These are phyloP conservation scores for Mesitornis unicolor DNA, from an alignment of 2,113 vertebrate species.

Conservation along the genomic window DNA sequence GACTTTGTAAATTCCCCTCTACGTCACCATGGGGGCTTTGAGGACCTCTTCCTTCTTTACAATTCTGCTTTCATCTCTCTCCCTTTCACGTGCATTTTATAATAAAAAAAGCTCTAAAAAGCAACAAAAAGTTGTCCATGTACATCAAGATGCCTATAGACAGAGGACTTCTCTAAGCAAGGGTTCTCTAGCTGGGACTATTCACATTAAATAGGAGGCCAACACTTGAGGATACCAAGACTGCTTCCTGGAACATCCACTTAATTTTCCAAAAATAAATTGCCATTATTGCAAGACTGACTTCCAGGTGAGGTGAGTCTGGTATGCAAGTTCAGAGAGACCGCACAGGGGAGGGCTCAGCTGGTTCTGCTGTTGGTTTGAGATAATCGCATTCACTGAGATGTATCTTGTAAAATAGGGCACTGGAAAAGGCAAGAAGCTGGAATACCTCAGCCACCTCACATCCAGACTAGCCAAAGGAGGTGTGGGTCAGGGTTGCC, in stretches of 20 bases:
- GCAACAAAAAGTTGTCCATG: background rate
- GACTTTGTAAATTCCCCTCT: conserved; percentile 27
- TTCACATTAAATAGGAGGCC: background rate
- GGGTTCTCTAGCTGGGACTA: background rate
- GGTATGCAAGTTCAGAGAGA: background rate
- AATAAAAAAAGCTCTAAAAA: background rate
- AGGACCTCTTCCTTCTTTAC: background rate
- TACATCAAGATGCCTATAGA: background rate
- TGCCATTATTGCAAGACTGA: background rate
- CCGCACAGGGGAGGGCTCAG: background rate
- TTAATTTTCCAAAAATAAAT: conserved; percentile 19
- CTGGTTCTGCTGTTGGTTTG: background rate
- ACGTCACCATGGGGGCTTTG: background rate
- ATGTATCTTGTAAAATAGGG: background rate
- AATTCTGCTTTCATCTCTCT: background rate
- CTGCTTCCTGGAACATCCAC: background rate
- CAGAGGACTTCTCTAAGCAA: background rate
- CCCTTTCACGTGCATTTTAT: background rate
- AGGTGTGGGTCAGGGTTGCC: background rate
- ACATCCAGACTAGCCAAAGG: background rate
- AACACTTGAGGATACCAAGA: background rate
- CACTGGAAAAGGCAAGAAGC: background rate
- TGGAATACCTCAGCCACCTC: background rate
- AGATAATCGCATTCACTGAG: background rate
- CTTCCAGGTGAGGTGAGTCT: background rate